A percentile compares a stretch with the other conserved stretches of the same genome.
Conservation (phyloP, 2,797 vertebrate genomes). For the Pitangus sulphuratus region DNA sequence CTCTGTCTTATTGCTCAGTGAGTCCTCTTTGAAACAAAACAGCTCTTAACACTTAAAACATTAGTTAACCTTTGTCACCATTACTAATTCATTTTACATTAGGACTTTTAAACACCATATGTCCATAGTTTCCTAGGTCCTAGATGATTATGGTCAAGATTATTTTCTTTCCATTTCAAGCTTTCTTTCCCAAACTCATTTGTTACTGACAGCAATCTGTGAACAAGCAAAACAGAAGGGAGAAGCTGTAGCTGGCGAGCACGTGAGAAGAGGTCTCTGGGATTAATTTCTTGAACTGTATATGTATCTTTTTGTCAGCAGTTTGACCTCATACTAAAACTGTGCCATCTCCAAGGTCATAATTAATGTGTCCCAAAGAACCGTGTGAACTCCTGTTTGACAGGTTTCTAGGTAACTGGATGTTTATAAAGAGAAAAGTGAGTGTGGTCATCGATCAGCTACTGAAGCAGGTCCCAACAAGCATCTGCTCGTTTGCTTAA, state of each 20-base stretch:
- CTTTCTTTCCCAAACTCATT: constrained; percentile 17
- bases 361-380: constrained; percentile 9
- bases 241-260: not conserved
- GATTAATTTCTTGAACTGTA: constrained; percentile 15
- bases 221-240: constrained; percentile 22
- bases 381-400: not conserved
- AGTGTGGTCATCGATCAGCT: not conserved
- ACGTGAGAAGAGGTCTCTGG: not conserved
- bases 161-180: constrained; percentile 24
- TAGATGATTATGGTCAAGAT: not conserved
- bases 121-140: constrained; percentile 1
- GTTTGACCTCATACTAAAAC: not conserved
- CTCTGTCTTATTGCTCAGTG: not conserved
- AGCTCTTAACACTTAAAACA: constrained; percentile 54
- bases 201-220: constrained; percentile 25
- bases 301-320: not conserved
- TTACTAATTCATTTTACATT: constrained; percentile 59
- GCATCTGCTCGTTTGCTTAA: constrained; percentile 13
- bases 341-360: constrained; percentile 2
- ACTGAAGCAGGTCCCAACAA: not conserved
- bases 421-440: constrained; percentile 11
- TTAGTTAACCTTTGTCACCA: constrained; percentile 65
- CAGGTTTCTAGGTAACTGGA: constrained; percentile 18
- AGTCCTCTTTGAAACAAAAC: constrained; percentile 56
- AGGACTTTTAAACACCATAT: constrained; percentile 11